Conservation (phyloP, 2,888 invertebrate species). For the Nomada flava region DNA sequence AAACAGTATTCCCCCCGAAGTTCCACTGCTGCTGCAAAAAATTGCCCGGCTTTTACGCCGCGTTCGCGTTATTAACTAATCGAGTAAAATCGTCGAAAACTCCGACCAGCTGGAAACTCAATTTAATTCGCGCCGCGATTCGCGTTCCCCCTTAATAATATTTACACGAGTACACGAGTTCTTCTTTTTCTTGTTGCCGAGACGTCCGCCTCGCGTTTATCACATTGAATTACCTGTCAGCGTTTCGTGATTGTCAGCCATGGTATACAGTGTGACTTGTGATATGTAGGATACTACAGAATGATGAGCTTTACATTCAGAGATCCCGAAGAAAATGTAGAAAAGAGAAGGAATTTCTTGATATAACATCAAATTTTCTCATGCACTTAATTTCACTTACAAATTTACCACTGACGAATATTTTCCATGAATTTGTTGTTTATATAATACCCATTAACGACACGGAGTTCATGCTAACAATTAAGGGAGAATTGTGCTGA, state of each 20-base stretch:
- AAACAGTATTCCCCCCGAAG: background rate
- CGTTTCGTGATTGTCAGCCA: constrained; percentile 54
- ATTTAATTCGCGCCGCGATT: constrained; percentile 8
- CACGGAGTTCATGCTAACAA: too few species aligned
- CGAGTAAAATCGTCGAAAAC: constrained; percentile 4
- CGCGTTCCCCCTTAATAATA: constrained; percentile 25
- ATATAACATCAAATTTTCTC: too few species aligned
- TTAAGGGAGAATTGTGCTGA: too few species aligned
- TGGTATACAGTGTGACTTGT: background rate
- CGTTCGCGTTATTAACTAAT: background rate
- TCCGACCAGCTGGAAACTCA: background rate
- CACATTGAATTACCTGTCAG: constrained; percentile 63
- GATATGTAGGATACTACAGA: background rate
- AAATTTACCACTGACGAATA: too few species aligned
- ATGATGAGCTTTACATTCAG: background rate
- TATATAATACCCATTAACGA: too few species aligned
- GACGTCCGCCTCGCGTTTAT: constrained; percentile 33
- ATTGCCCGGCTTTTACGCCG: background rate
- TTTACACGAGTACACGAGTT: constrained; percentile 34
- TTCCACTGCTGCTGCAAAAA: background rate
- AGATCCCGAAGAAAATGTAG: background rate
- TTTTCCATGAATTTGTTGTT: too few species aligned
- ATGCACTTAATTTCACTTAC: too few species aligned
- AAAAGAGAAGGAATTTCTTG: background rate
- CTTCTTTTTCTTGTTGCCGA: constrained; percentile 17